Evolutionary conservation across 2,797 vertebrate species (phyloP), one percentile per base, ranked within the genome.

Genomic region (Cottoperca gobio): DNA sequence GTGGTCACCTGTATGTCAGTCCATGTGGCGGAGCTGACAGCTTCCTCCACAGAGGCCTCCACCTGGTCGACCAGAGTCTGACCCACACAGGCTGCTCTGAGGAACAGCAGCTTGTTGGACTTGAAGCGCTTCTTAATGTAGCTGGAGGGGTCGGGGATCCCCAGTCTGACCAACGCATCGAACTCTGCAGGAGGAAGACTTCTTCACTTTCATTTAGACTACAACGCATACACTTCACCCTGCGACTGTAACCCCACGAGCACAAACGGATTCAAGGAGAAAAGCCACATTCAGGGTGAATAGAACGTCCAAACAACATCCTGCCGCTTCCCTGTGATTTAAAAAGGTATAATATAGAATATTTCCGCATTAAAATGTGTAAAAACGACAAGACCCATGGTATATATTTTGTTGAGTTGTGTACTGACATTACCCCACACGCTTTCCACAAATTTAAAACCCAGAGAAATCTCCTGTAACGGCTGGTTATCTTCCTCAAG

Each of bases 21-120:
- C 98, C 98, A 99, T 1, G 90, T 95, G 76, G 94, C 94, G 0
- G 98, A 98, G 86, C 75, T 96, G 76, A 99, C 93, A 2, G 97
- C 97, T 88, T 99, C 98, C 66, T 99, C 98, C 76, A 97, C 96
- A 6, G 97, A 97, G 1, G 97, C 98, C 94, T 99, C 98, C 79
- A 99, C 94, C 75, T 97, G 97, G 92, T 98, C 97, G 35, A 99
- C 94, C 79, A 99, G 94, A 75, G 85, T 87, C 70, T 95, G 95
- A 35, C 96, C 96, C 87, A 99, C 95, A 79, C 97, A 99, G 65
- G 95, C 95, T 0, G 95, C 93, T 76, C 94, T 92, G 68, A 99
- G 93, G 92, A 97, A 97, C 65, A 98, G 89, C 60, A 99, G 93
- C 1, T 95, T 95, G 49, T 81, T 79, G 43, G 95, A 95, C 84